Percentiles rank a stretch among this genome's conserved stretches.
Evolutionary conservation across 2,888 invertebrate genomes (phyloP).

Genomic region (Alloplasta piceator): DNA sequence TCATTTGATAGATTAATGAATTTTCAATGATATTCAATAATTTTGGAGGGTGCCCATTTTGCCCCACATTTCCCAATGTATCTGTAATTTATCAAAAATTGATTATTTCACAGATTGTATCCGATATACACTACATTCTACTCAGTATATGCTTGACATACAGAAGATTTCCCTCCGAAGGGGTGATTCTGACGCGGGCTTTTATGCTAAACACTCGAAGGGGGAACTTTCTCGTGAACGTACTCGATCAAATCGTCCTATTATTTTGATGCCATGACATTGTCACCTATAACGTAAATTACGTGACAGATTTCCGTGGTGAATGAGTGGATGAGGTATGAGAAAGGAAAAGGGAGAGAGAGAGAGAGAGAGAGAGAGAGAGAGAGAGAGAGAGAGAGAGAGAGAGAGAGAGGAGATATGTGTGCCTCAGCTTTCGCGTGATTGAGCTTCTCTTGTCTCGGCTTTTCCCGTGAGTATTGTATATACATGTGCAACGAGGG

Average conservation of each 20-base stretch:
- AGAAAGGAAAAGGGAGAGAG: background rate
- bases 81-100: no score
- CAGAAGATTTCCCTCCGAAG: no score
- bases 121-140: no score
- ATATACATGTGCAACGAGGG: no score
- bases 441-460: slow-evolving; percentile 37
- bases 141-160: no score
- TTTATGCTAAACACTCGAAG: slow-evolving; percentile 5
- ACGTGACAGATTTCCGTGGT: background rate
- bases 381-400: background rate
- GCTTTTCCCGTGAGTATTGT: slow-evolving; percentile 21
- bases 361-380: slow-evolving; percentile 20
- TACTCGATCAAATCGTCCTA: slow-evolving; percentile 43
- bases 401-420: slow-evolving; percentile 14
- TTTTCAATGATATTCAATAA: no score
- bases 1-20: no score
- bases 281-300: slow-evolving; percentile 19
- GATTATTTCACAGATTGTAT: no score
- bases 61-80: no score
- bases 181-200: no score
- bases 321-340: background rate
- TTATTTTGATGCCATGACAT: slow-evolving; percentile 19
- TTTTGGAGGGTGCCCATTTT: no score
- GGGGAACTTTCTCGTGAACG: background rate
- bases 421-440: slow-evolving; percentile 45